Evolutionary conservation across 2,113 vertebrate genomes (phyloP).

Genomic region (Mionectes macconnelli): DNA sequence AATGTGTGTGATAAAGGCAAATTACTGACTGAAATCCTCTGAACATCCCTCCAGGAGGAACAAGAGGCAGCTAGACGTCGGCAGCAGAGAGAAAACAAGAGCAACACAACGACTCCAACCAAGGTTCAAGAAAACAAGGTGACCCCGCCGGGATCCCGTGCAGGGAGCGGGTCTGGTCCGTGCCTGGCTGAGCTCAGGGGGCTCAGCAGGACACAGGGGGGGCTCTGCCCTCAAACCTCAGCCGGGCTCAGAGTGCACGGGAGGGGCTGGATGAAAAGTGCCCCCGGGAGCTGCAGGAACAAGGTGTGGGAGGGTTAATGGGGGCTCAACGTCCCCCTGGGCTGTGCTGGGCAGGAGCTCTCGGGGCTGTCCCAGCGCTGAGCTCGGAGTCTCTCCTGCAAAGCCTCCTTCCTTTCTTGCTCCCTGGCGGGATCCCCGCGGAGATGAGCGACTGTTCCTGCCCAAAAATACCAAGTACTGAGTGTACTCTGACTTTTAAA

Average conservation of each 20-base stretch:
- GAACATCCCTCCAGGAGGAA: conserved; percentile 81
- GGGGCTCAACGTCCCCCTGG: no score
- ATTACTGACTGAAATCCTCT: neutral
- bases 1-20: neutral
- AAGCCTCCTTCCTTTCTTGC: neutral
- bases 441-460: neutral
- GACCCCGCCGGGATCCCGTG: neutral
- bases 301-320: neutral
- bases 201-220: no score
- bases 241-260: no score
- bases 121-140: conserved; percentile 91
- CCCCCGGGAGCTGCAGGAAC: neutral
- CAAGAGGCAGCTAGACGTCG: conserved; percentile 94
- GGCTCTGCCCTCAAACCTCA: no score
- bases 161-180: neutral
- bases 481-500: neutral
- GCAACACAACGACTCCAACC: conserved; percentile 92
- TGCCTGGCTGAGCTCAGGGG: no score
- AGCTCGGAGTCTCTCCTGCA: neutral
- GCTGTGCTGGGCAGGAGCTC: neutral
- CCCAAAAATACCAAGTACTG: neutral
- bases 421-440: neutral
- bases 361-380: neutral
- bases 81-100: conserved; percentile 93
- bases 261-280: no score